phyloP scores from a whole-genome alignment of 2,797 vertebrate species.

The Clangula hyemalis region DNA sequence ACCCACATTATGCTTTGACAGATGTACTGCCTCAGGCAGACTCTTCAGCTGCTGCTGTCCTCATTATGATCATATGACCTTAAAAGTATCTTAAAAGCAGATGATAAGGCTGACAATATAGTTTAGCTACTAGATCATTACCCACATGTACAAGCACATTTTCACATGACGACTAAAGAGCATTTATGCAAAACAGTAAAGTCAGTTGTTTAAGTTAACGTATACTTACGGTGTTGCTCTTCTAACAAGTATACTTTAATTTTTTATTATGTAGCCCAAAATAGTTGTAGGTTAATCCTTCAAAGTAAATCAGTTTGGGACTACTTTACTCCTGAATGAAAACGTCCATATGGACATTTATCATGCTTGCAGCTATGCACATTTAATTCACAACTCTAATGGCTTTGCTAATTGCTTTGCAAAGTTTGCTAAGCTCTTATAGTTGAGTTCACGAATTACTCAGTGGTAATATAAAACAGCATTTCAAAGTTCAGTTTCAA shows the following conservation, averaged over 20 bases:
- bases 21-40: background rate
- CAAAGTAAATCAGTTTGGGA: background rate
- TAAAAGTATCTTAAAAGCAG: background rate
- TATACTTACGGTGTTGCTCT: background rate
- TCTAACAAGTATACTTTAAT: background rate
- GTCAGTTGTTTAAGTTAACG: background rate
- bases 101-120: background rate
- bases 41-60: background rate
- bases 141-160: background rate
- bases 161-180: background rate
- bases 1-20: background rate
- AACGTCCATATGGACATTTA: background rate
- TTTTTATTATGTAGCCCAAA: background rate
- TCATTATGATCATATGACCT: background rate
- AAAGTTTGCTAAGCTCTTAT: background rate
- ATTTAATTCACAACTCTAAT: background rate
- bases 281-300: background rate
- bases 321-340: background rate
- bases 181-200: background rate
- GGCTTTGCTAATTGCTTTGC: background rate
- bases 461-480: background rate
- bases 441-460: background rate
- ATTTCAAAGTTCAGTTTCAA: background rate
- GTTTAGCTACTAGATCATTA: background rate
- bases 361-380: background rate